A percentile compares a stretch with the other conserved stretches of the same genome.
Conservation (phyloP, 2,113 vertebrate species). For the Eidolon helvum region DNA sequence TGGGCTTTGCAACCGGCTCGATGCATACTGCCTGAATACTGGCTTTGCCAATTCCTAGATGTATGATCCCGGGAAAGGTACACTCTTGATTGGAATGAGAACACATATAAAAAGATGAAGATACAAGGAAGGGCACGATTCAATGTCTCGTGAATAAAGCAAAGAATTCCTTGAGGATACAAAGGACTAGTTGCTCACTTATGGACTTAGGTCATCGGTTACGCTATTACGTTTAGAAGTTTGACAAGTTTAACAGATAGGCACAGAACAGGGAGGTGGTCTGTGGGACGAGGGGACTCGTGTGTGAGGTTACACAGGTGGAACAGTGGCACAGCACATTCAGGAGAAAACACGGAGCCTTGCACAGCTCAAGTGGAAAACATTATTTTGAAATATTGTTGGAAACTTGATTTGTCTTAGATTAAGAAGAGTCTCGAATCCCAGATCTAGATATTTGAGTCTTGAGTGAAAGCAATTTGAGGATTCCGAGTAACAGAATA, state of each 20-base stretch:
- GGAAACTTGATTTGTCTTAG: neutral
- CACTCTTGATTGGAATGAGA: neutral
- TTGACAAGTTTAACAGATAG: neutral
- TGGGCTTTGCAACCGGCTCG: neutral
- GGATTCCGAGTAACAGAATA: neutral
- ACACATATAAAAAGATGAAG: neutral
- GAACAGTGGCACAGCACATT: neutral
- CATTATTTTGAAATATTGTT: neutral
- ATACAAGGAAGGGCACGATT: neutral
- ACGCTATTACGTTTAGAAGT: neutral
- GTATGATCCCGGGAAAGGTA: neutral
- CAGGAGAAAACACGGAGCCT: neutral
- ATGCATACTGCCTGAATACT: neutral
- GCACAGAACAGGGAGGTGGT: neutral
- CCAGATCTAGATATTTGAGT: neutral
- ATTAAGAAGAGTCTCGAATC: neutral
- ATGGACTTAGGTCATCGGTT: neutral
- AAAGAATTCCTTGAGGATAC: neutral
- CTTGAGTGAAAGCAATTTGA: neutral
- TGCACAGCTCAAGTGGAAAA: neutral
- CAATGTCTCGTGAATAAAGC: neutral
- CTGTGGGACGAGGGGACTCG: fast-evolving
- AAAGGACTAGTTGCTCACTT: neutral
- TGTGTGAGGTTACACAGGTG: neutral
- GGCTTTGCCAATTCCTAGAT: neutral